These are phyloP conservation scores for Venturia canescens DNA, from an alignment of 1,140 invertebrate genomes.

Conservation along the genomic window DNA sequence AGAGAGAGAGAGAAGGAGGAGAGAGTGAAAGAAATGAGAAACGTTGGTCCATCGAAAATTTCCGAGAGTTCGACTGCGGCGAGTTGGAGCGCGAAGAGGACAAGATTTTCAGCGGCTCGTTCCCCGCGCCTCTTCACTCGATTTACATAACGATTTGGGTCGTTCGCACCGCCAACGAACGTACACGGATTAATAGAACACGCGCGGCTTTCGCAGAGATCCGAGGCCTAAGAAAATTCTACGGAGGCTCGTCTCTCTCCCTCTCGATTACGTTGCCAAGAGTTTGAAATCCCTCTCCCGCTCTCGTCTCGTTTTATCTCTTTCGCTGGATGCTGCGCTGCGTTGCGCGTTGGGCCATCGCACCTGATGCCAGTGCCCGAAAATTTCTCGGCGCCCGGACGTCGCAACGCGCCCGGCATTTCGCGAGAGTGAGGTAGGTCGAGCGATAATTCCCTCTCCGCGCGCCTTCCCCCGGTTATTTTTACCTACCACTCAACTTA, in stretches of 20 bases:
- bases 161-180: slow-evolving; percentile 57
- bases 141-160: slow-evolving; percentile 70
- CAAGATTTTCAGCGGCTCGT: neutral
- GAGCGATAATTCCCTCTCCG: slow-evolving; percentile 30
- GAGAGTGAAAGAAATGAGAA: neutral
- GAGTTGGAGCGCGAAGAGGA: slow-evolving; percentile 57
- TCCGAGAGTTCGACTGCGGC: slow-evolving; percentile 51
- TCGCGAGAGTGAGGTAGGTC: slow-evolving; percentile 45
- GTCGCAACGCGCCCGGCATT: slow-evolving; percentile 42
- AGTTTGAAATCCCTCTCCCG: slow-evolving; percentile 11
- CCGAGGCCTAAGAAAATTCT: neutral
- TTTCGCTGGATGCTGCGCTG: slow-evolving; percentile 16
- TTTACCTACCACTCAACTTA: slow-evolving; percentile 29
- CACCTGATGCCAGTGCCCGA: slow-evolving; percentile 42
- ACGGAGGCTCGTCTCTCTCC: slow-evolving; percentile 33
- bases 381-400: slow-evolving; percentile 42
- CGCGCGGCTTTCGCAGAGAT: neutral
- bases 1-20: neutral
- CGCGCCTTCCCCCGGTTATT: slow-evolving; percentile 18
- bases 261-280: slow-evolving; percentile 39
- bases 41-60: slow-evolving; percentile 2
- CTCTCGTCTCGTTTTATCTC: slow-evolving; percentile 1
- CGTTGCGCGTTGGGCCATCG: slow-evolving; percentile 1
- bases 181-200: slow-evolving; percentile 23
- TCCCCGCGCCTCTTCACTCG: slow-evolving; percentile 40